Base-by-base conservation (phyloP, 1,140 invertebrate species). In the Plectrocnemia conspersa region DNA sequence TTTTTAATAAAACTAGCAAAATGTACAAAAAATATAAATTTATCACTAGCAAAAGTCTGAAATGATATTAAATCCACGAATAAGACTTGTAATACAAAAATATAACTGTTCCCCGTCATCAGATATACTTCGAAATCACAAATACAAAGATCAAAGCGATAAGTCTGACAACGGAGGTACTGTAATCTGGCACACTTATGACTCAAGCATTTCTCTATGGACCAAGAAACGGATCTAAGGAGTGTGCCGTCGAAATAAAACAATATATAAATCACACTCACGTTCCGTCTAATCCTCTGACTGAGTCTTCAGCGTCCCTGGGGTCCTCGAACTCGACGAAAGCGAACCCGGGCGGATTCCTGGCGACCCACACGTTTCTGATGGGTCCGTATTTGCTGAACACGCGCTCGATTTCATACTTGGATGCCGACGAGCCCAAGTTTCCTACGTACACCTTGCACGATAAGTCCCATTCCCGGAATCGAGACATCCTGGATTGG, bases 371-470 rank as follows among this genome's bases (percentile, higher is more conserved):
- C 9, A 98, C 93, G 77, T 96, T 98, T 67, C 89, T 83, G 54
- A 98, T 78, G 22, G 89, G 89, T 1, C 96, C 96, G 76, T 93
- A 98, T 76, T 95, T 94, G 56, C 84, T 83, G 69, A 98, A 98
- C 13, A 90, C 84, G 67, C 86, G 88, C 72, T 94, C 91, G 59
- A 93, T 88, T 73, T 93, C 91, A 71, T 89, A 86, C 75, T 93
- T 93, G 49, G 91, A 91, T 7, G 90, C 90, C 65, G 89, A 90
- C 45, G 86, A 91, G 7, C 90, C 89, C 29, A 99, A 77, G 73
- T 97, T 97, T 16, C 97, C 97, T n/a, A 99, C 91, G 70, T 99
- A 99, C 1, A 99, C 93, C 76, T 99, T 99, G 72, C 93, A 97
- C 16, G 92, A 90, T 29, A 93, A 74, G 68, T 93, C 89, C 89